Evolutionary conservation across 1,140 invertebrate genomes (phyloP), one percentile per base, ranked within the genome.

Genomic region (Trichonephila clavata): DNA sequence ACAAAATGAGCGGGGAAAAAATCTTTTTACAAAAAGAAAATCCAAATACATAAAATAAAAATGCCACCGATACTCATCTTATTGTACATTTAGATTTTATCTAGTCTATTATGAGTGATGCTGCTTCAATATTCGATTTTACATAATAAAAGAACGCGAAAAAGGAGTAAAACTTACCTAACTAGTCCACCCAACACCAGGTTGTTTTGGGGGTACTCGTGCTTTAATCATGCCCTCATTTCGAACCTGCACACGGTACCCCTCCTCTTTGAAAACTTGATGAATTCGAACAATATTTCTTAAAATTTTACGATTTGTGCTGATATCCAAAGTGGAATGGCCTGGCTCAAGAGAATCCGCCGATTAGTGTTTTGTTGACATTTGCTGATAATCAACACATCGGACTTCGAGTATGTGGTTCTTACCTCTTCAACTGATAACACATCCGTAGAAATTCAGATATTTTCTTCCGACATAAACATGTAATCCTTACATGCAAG

Each of bases 261-360:
- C 71, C 14, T 14, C 21, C 13, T 24, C 27, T 27, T 24, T 14
- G n/a, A 68, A 3, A 27, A 68, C 65, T 24, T 24, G 10, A 10
- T 3, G 65, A 68, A 24, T 77, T 77, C 27, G 24, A 27, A 16
- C 5, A 39, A 7, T 20, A 77, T 18, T 39, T 18, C 71, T 39
- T 39, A 32, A 77, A 39, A 77, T 39, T 77, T 77, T 39, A 18
- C 27, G 24, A 2, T 77, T 20, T 4, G 4, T 32, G 27, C 27
- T 77, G 71, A 77, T 77, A 77, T 39, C 24, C 24, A 77, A 77
- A 77, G 71, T 77, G 71, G 71, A 77, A 77, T 77, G 71, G 71
- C 71, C 71, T 39, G 7, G 39, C 27, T 77, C 71, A 77, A 77
- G 71, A 32, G 71, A 18, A 20, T 10, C 71, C 71, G 71, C 8